These are phyloP conservation scores for Zaprionus camerounensis DNA, from an alignment of 1,140 invertebrate genomes.

Conservation along the genomic window DNA sequence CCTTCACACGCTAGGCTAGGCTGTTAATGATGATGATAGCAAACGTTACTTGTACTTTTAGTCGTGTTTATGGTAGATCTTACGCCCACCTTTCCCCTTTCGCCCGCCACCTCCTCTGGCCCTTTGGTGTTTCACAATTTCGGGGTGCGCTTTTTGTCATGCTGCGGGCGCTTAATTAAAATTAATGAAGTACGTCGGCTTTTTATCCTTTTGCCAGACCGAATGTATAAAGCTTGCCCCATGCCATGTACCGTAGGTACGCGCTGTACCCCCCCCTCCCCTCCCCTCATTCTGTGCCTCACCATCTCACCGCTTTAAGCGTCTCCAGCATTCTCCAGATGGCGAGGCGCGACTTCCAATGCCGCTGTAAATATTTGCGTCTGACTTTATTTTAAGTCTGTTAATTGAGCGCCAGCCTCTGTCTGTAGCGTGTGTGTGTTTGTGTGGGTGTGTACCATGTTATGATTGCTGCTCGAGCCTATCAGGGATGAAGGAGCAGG, in stretches of 20 bases:
- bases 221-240: conserved; percentile 21
- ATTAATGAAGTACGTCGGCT: conserved; percentile 76
- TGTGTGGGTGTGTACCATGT: background rate
- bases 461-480: background rate
- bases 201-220: conserved; percentile 72
- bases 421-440: conserved; percentile 1
- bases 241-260: background rate
- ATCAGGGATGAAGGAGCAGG: background rate
- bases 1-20: background rate
- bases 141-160: conserved; percentile 52
- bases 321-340: conserved; percentile 30
- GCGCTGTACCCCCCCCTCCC: background rate
- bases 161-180: conserved; percentile 77
- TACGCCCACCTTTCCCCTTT: background rate
- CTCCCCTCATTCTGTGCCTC: too few species aligned
- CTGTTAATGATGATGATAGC: background rate
- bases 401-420: conserved; percentile 63
- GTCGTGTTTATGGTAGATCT: conserved; percentile 28
- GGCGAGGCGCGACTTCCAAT: conserved; percentile 12
- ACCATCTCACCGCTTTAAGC: background rate
- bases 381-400: conserved; percentile 64
- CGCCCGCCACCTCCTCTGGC: background rate
- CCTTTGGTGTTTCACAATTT: conserved; percentile 21
- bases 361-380: conserved; percentile 67
- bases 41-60: conserved; percentile 1